phyloP scores from a whole-genome alignment of 2,888 invertebrate species.

The Chesias legatella region DNA sequence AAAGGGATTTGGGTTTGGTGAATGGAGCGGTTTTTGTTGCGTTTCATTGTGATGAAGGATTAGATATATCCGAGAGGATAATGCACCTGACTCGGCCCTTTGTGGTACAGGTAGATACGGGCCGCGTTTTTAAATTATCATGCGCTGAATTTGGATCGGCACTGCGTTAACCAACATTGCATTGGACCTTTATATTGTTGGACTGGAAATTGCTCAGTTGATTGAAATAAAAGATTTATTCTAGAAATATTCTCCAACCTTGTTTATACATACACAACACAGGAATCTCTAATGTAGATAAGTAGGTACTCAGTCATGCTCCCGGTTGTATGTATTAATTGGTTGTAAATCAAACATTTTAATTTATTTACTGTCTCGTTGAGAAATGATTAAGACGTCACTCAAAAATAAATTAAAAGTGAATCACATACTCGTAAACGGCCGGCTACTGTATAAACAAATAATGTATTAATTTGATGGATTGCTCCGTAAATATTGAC shows the following conservation, averaged over 20 bases:
- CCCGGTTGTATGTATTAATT: too few relatives aligned
- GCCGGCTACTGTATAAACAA: conserved; percentile 29
- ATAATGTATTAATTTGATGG: conserved; percentile 63
- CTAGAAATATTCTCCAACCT: too few relatives aligned
- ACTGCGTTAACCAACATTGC: conserved; percentile 46
- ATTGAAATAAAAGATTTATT: too few relatives aligned
- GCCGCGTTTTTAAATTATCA: conserved; percentile 39
- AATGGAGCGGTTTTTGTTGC: conserved; percentile 59
- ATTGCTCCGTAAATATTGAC: conserved; percentile 60
- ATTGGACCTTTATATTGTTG: conserved; percentile 37
- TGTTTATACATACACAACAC: too few relatives aligned
- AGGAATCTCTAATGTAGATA: too few relatives aligned
- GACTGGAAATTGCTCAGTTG: conserved; percentile 2
- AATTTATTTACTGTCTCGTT: too few relatives aligned
- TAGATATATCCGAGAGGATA: conserved; percentile 62
- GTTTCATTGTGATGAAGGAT: conserved; percentile 55
- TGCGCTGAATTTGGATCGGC: conserved; percentile 27
- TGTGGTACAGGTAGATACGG: conserved; percentile 61
- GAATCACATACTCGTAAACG: conserved; percentile 14
- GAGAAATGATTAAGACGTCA: conserved; percentile 14
- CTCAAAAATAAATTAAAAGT: conserved; percentile 22
- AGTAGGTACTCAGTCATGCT: too few relatives aligned
- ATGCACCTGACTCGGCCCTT: conserved; percentile 69
- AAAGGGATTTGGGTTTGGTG: conserved; percentile 65
- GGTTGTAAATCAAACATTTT: too few relatives aligned